Percentiles rank a stretch among this genome's conserved stretches.
Evolutionary conservation across 2,888 invertebrate genomes (phyloP).

Genomic region (Mimumesa dahlbomi): DNA sequence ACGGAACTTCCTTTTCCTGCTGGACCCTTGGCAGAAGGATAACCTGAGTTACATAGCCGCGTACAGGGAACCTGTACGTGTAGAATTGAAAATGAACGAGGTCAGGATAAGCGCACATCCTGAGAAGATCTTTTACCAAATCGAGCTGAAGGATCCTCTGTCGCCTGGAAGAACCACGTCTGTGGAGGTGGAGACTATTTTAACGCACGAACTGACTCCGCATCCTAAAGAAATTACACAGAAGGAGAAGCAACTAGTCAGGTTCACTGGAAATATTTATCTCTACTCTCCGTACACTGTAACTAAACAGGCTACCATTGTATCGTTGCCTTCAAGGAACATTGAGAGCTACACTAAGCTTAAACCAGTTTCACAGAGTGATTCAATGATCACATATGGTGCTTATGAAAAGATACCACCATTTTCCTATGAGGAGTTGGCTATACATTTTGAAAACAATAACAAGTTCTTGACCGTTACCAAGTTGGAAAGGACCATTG

Average conservation of each 20-base stretch:
- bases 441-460: slow-evolving; percentile 97
- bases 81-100: slow-evolving; percentile 77
- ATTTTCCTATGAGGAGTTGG: slow-evolving; percentile 84
- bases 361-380: slow-evolving; percentile 90
- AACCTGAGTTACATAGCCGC: slow-evolving; percentile 89
- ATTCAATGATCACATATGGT: slow-evolving; percentile 93
- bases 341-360: slow-evolving; percentile 91
- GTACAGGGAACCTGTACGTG: slow-evolving; percentile 76
- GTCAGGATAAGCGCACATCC: slow-evolving; percentile 81
- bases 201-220: slow-evolving; percentile 89
- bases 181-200: slow-evolving; percentile 87
- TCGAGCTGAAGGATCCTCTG: slow-evolving; percentile 84
- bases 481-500: slow-evolving; percentile 91
- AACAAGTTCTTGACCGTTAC: slow-evolving; percentile 97
- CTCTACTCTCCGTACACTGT: slow-evolving; percentile 92
- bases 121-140: slow-evolving; percentile 82
- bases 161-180: slow-evolving; percentile 83
- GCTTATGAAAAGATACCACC: slow-evolving; percentile 89
- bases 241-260: slow-evolving; percentile 95
- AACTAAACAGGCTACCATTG: slow-evolving; percentile 89
- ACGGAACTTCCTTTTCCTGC: slow-evolving; percentile 86
- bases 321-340: slow-evolving; percentile 88
- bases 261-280: slow-evolving; percentile 92
- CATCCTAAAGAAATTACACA: slow-evolving; percentile 95
- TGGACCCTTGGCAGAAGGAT: slow-evolving; percentile 85